phyloP scores from a whole-genome alignment of 2,888 invertebrate genomes.

The Eubasilissa splendida region DNA sequence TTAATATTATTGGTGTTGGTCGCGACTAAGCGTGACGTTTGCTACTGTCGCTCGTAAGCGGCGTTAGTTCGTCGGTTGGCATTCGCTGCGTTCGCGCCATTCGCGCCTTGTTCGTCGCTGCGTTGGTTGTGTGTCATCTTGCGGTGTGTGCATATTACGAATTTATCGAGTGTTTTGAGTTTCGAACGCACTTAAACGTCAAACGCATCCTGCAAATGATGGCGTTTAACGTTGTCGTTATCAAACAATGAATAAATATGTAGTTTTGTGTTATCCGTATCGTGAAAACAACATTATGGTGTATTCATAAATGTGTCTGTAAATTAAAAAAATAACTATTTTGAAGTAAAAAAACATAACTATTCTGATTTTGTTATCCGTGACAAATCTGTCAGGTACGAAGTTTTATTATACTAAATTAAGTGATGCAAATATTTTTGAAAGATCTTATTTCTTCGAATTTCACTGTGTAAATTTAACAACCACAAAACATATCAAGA shows the following conservation, averaged over 20 bases:
- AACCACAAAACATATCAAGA: neutral
- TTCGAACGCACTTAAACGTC: neutral
- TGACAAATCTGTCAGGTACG: too few relatives aligned
- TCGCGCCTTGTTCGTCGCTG: constrained; percentile 25
- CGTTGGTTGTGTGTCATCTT: constrained; percentile 16
- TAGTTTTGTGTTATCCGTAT: too few relatives aligned
- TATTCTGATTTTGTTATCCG: too few relatives aligned
- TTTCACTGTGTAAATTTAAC: neutral
- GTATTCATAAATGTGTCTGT: too few relatives aligned
- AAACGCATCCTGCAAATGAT: too few relatives aligned
- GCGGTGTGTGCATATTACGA: constrained; percentile 4
- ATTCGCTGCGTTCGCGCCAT: constrained; percentile 23
- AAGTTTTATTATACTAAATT: too few relatives aligned
- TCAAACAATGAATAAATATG: too few relatives aligned
- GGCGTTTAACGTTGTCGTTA: too few relatives aligned
- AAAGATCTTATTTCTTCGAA: neutral
- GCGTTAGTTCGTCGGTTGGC: constrained; percentile 1
- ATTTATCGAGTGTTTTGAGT: constrained; percentile 15
- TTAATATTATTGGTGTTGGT: neutral
- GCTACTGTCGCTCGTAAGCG: constrained; percentile 8
- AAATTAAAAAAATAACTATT: too few relatives aligned
- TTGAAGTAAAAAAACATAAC: too few relatives aligned
- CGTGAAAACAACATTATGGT: too few relatives aligned
- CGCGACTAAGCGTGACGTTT: constrained; percentile 7
- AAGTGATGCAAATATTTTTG: neutral